phyloP scores from a whole-genome alignment of 2,797 vertebrate species.

The Pseudomugil gertrudae region DNA sequence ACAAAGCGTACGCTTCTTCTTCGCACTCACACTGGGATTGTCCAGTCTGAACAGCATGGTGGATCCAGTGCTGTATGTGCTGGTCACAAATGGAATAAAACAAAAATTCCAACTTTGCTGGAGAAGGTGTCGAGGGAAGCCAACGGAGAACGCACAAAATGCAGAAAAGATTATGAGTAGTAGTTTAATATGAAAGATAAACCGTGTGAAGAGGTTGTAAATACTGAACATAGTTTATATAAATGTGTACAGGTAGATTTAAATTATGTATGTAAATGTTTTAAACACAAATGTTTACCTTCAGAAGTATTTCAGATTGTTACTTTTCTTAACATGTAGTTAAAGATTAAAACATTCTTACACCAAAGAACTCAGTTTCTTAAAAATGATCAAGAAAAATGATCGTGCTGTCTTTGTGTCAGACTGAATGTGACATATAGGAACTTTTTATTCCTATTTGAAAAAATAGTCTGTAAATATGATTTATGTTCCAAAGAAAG shows the following conservation, averaged over 20 bases:
- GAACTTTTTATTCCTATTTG: neutral
- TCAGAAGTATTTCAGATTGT: no score
- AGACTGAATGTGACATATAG: neutral
- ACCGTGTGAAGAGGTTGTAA: no score
- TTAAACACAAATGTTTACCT: no score
- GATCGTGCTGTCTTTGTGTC: conserved; percentile 3
- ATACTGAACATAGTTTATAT: no score
- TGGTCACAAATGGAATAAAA: conserved; percentile 78
- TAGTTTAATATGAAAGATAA: conserved; percentile 60
- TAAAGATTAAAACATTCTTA: no score
- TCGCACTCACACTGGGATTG: conserved; percentile 76
- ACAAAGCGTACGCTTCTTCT: conserved; percentile 62
- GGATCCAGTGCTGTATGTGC: conserved; percentile 83
- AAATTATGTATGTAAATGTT: no score
- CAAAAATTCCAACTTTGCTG: conserved; percentile 68
- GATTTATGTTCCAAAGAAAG: neutral
- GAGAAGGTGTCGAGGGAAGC: conserved; percentile 2
- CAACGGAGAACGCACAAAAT: neutral
- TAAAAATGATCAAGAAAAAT: no score
- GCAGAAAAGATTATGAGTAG: no score
- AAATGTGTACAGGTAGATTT: no score
- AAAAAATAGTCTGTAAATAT: neutral
- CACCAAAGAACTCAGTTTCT: no score
- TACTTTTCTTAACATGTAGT: no score
- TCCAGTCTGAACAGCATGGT: conserved; percentile 83